A percentile compares a stretch with the other conserved stretches of the same genome.
Evolutionary conservation across 2,888 invertebrate genomes (phyloP).

Genomic region (Spodoptera littoralis): DNA sequence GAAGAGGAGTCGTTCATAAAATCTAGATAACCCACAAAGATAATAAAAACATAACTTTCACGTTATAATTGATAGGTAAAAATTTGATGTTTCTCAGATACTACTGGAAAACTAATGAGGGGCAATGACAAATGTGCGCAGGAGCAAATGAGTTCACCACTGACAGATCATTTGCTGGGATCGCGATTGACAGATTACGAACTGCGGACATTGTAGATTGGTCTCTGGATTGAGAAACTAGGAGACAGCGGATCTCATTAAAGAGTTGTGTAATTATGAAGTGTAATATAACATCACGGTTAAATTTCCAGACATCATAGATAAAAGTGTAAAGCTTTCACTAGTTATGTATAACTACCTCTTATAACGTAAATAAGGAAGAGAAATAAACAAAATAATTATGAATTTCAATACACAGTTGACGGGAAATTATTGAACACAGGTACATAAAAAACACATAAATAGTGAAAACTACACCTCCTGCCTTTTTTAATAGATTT

Average conservation of each 20-base stretch:
- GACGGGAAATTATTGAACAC: too few relatives aligned
- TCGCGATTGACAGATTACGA: conserved; percentile 43
- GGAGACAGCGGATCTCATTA: conserved; percentile 20
- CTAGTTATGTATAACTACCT: too few relatives aligned
- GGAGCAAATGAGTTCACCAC: conserved; percentile 30
- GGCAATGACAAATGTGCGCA: conserved; percentile 41
- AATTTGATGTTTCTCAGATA: conserved; percentile 35
- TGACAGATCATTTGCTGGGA: conserved; percentile 46
- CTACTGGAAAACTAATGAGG: conserved; percentile 18
- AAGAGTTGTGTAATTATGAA: not conserved
- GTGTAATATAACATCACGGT: too few relatives aligned
- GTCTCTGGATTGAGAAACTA: conserved; percentile 7
- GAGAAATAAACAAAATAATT: not conserved
- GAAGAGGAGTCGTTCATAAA: conserved; percentile 50
- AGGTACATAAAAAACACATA: too few relatives aligned
- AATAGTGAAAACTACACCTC: too few relatives aligned
- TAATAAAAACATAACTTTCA: conserved; percentile 51
- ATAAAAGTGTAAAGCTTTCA: too few relatives aligned
- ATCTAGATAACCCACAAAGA: conserved; percentile 56
- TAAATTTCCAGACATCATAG: too few relatives aligned
- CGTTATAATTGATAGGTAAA: conserved; percentile 54
- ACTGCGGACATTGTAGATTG: conserved; percentile 33
- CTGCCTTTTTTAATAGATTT: too few relatives aligned
- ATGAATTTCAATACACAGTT: too few relatives aligned
- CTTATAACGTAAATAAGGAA: conserved; percentile 19